Percentiles rank a stretch among this genome's conserved stretches.
Evolutionary conservation across 2,113 vertebrate species (phyloP).

Genomic region (Triplophysa dalaica): DNA sequence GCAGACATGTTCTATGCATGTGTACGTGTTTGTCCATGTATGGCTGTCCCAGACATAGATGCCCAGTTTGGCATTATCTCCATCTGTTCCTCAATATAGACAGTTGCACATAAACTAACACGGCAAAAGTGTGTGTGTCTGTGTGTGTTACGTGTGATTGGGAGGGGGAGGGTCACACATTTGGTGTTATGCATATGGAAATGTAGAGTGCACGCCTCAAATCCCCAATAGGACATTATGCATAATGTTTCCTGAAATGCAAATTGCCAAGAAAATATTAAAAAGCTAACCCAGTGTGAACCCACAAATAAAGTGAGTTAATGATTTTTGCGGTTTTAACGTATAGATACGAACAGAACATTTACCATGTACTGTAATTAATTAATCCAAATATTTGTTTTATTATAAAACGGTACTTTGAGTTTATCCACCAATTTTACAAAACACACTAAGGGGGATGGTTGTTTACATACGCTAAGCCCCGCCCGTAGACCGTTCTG

Average conservation of each 20-base stretch:
- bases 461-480: conserved; percentile 33
- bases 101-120: conserved; percentile 7
- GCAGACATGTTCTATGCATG: not conserved
- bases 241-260: not conserved
- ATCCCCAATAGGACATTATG: not conserved
- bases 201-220: not conserved
- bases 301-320: too few species aligned
- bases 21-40: not conserved
- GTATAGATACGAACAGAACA: too few species aligned
- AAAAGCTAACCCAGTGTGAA: not conserved
- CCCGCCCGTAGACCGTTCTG: conserved; percentile 36
- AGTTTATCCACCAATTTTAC: not conserved
- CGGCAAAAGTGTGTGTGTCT: not conserved
- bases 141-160: not conserved
- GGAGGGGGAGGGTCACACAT: conserved; percentile 3
- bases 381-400: too few species aligned
- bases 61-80: conserved; percentile 29
- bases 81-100: conserved; percentile 45
- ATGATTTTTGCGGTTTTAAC: too few species aligned
- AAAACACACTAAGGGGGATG: not conserved
- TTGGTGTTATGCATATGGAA: not conserved
- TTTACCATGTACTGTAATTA: too few species aligned
- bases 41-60: not conserved
- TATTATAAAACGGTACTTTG: not conserved
- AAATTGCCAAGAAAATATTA: not conserved